Evolutionary conservation across 2,113 vertebrate species (phyloP), one percentile per base, ranked within the genome.

Genomic region (Siniperca chuatsi): DNA sequence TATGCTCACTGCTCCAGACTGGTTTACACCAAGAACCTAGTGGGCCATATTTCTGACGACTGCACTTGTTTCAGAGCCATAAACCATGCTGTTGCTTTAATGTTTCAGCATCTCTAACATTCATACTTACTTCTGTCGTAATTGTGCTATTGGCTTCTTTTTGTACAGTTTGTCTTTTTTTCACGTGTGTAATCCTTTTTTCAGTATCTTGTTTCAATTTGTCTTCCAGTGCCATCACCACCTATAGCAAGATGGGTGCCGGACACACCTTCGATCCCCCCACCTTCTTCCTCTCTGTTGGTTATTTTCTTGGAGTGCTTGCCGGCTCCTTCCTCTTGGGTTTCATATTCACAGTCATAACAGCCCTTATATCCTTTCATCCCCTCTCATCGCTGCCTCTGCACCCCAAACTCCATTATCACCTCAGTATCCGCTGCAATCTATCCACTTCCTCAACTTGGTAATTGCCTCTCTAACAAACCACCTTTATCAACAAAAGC

Each of bases 301-400:
- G 96, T 84, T 96, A 96, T 89, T 98, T 98, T 87, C 91, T 97
- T 21, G 90, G 92, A 2, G 97, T 97, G 85, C 96, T 97, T 75
- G 93, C 92, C 4, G 95, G 96, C 81, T 97, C 96, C 0, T 96
- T 97, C 89, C 94, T 96, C 40, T 93, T 97, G 92, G 97, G 96
- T 73, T 96, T 97, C 12, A 92, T 94, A 0, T 98, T 96, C 42
- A 96, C 96, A 37, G 85, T 97, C 67, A 93, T 96, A 89, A 97
- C 97, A 46, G 96, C 97, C 66, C 91, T 98, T 88, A 97, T 97
- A 97, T 98, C 97, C 97, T 98, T 97, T 96, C 81, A 85, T 42
- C 57, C 76, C 48, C 37, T 74, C 70, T 74, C 61, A 54, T 60
- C 78, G 75, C 79, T 69, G 52, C 54, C 50, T 81, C 78, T 55